phyloP scores from a whole-genome alignment of 2,113 vertebrate genomes.

The Theristicus caerulescens region DNA sequence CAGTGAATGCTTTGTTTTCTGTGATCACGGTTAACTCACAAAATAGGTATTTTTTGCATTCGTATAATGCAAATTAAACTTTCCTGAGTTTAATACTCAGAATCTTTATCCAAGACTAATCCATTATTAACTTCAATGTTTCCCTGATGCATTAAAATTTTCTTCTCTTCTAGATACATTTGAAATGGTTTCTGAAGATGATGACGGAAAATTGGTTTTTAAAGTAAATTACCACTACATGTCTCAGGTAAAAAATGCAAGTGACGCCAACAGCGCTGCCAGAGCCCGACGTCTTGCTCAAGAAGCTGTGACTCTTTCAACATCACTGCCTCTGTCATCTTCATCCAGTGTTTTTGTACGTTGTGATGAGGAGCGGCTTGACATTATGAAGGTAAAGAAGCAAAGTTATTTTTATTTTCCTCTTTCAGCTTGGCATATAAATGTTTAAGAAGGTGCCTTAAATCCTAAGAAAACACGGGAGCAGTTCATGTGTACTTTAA shows the following conservation, averaged over 20 bases:
- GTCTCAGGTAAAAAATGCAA: slow-evolving; percentile 99
- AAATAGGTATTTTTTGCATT: rapidly evolving
- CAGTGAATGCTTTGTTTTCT: not conserved
- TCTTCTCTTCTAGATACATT: slow-evolving; percentile 85
- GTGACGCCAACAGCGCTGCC: slow-evolving; percentile 93
- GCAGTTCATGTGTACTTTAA: not conserved
- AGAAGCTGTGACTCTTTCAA: slow-evolving; percentile 97
- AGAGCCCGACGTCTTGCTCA: slow-evolving; percentile 94
- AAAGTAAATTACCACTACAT: slow-evolving; percentile 99
- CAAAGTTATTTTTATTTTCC: not conserved
- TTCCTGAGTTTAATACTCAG: not conserved
- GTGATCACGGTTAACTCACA: not conserved
- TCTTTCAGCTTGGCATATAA: not conserved
- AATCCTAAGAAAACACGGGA: not conserved
- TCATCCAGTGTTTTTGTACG: slow-evolving; percentile 97
- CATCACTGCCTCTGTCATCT: slow-evolving; percentile 93
- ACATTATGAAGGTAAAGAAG: slow-evolving; percentile 94
- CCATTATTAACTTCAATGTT: not conserved
- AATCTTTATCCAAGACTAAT: not conserved
- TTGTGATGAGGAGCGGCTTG: slow-evolving; percentile 95
- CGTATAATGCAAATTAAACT: not conserved
- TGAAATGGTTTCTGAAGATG: slow-evolving; percentile 98
- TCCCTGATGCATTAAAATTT: not conserved
- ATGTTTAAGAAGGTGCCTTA: not conserved
- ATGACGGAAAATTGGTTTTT: slow-evolving; percentile 96